Base-by-base conservation (phyloP, 2,888 invertebrate genomes). In the Hirtodrosophila trivittata region DNA sequence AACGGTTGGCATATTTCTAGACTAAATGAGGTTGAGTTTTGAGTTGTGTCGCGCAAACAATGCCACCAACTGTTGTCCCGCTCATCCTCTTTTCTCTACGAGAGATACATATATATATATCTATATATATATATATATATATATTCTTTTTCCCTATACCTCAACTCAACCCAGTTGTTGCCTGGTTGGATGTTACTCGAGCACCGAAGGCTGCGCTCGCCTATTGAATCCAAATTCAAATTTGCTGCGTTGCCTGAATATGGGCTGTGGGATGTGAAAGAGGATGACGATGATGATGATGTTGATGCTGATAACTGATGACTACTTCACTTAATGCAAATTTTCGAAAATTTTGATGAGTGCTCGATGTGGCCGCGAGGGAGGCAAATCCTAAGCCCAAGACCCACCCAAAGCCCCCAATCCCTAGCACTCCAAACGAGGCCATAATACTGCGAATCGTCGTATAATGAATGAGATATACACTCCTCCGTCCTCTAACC, bases 281-380 rank as follows among this genome's bases (percentile, higher is more conserved):
- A 7, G 6, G 10, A 28, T 49, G 56, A 43, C 39, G 54, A 38
- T 32, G 73, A 51, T 69, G 77, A 1, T 51, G 66, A 38, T 57
- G 71, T 9, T 56, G 80, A 56, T 73, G 85, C 59, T 72, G 78
- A 82, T 81, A 85, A 78, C 87, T 83, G 83, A 83, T 83, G 83
- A 83, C 83, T 83, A 83, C 83, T 83, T 83, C 83, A 83, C 87
- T 86, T 83, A 83, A 83, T 83, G 87, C 86, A 86, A 87, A 87
- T 87, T 87, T 86, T 64, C 63, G 28, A 64, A 66, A 66, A 59
- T 66, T 60, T 65, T 82, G 75, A 71, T 72, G 82, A 81, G 72
- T 65, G 62, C 49, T 66, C 50, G 39, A 52, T 59, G 72, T 55
- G 62, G 66, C 59, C 46, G 58, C 45, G 64, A 56, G 55, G 37